These are phyloP conservation scores for Lasioglossum zephyrum DNA, from an alignment of 2,888 invertebrate genomes.

Conservation along the genomic window DNA sequence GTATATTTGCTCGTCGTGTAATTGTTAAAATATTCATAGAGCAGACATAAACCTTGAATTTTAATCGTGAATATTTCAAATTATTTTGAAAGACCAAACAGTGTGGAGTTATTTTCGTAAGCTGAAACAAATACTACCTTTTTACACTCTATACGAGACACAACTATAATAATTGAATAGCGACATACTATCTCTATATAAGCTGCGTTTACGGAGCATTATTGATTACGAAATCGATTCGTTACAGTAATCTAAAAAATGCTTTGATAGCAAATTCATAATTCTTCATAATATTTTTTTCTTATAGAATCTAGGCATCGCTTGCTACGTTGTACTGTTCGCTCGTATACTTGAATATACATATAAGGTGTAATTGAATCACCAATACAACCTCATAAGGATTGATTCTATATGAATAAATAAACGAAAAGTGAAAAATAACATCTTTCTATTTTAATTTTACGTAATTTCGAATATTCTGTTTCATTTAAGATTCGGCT, in stretches of 20 bases:
- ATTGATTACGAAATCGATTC: neutral
- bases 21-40: neutral
- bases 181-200: neutral
- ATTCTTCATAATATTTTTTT: neutral
- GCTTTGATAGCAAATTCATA: neutral
- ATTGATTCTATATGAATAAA: neutral
- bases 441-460: neutral
- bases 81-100: slow-evolving; percentile 4
- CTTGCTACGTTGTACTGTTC: slow-evolving; percentile 8
- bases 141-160: slow-evolving; percentile 7
- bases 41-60: neutral
- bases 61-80: neutral
- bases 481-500: neutral
- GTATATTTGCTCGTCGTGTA: neutral
- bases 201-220: neutral
- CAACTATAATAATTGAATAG: slow-evolving; percentile 4
- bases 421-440: neutral
- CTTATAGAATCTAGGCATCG: neutral
- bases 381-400: neutral
- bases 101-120: slow-evolving; percentile 1
- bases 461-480: neutral
- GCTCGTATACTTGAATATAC: neutral
- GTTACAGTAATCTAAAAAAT: neutral
- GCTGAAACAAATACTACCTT: neutral
- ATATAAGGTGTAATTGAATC: slow-evolving; percentile 2